Conservation (phyloP, 2,113 vertebrate species). For the Pteropus alecto region DNA sequence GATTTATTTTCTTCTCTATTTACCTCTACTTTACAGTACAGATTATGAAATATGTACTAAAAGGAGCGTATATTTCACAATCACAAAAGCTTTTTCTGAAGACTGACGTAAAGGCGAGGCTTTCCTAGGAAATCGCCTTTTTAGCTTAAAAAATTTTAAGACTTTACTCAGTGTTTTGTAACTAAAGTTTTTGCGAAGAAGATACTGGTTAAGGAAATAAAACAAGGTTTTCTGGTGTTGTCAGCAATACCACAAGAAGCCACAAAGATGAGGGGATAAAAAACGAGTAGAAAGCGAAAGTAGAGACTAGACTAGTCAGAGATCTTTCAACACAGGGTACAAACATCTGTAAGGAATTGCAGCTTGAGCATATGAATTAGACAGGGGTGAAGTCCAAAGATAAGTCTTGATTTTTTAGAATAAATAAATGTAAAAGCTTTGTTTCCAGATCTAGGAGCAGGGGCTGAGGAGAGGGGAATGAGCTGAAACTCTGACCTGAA, state of each 20-base stretch:
- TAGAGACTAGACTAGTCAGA: not conserved
- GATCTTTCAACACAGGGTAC: not conserved
- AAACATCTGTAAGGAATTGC: slow-evolving; percentile 63
- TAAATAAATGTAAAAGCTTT: slow-evolving; percentile 49
- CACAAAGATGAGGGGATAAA: not conserved
- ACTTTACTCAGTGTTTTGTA: slow-evolving; percentile 38
- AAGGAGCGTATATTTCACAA: not conserved
- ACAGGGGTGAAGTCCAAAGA: slow-evolving; percentile 59
- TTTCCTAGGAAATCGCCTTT: not conserved
- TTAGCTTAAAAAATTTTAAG: not conserved
- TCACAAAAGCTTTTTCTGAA: not conserved
- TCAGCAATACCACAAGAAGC: not conserved
- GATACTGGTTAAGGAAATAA: not conserved
- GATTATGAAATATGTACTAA: not conserved
- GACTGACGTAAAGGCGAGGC: not conserved
- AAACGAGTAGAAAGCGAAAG: not conserved
- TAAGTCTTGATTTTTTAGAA: slow-evolving; percentile 67
- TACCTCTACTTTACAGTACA: not conserved
- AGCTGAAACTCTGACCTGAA: not conserved
- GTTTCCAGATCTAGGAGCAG: not conserved
- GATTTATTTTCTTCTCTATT: not conserved
- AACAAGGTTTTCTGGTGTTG: slow-evolving; percentile 36
- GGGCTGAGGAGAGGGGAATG: not conserved
- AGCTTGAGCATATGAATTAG: slow-evolving; percentile 10
- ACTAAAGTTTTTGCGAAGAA: slow-evolving; percentile 3